Conservation (phyloP, 2,113 vertebrate genomes). For the Hemichromis elongatus region DNA sequence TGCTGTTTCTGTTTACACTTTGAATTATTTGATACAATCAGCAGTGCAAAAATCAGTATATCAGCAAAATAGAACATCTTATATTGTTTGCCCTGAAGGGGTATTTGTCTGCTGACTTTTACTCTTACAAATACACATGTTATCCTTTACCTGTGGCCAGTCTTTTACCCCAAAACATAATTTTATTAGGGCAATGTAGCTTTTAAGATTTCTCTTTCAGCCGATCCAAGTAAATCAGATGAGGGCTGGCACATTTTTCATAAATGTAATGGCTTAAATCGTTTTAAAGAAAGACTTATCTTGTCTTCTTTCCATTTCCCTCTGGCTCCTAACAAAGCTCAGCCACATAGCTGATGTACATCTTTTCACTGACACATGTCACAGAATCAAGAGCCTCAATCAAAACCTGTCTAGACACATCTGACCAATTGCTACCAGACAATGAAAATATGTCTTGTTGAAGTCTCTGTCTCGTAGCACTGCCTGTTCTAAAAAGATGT, state of each 20-base stretch:
- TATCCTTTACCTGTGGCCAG: not conserved
- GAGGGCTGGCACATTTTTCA: not conserved
- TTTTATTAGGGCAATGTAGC: not conserved
- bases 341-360: not conserved
- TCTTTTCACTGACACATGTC: conserved; percentile 4
- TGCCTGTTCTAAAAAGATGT: not conserved
- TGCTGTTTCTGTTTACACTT: not conserved
- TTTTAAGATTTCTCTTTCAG: not conserved
- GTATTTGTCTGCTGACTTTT: not conserved
- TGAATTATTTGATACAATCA: not conserved
- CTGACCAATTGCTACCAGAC: not conserved
- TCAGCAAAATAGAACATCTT: not conserved
- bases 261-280: not conserved
- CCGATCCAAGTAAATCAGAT: not conserved
- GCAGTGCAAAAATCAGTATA: not conserved
- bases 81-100: not conserved
- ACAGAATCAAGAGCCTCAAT: not conserved
- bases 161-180: not conserved
- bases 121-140: not conserved
- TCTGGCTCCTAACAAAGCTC: not conserved
- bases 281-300: not conserved
- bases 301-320: not conserved
- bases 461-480: not conserved
- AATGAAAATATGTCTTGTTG: not conserved
- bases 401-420: not conserved